phyloP scores from a whole-genome alignment of 2,888 invertebrate genomes.

The Phengaris arion region DNA sequence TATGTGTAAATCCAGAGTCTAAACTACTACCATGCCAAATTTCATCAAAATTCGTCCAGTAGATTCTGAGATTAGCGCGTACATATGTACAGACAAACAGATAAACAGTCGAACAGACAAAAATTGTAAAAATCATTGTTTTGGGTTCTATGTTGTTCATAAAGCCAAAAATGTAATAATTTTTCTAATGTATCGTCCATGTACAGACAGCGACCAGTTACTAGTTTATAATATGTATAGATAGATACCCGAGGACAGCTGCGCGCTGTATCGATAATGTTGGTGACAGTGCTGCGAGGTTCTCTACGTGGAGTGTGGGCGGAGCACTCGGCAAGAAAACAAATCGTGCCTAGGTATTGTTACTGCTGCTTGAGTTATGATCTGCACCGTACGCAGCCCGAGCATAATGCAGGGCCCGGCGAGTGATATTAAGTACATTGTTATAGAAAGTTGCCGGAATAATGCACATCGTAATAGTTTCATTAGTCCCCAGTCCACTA shows the following conservation, averaged over 20 bases:
- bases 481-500: neutral
- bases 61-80: no score
- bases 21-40: no score
- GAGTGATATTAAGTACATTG: slow-evolving; percentile 14
- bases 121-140: no score
- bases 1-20: no score
- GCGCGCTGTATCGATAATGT: slow-evolving; percentile 9
- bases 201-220: no score
- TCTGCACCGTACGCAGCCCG: slow-evolving; percentile 14
- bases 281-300: neutral
- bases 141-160: no score
- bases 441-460: slow-evolving; percentile 19
- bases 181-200: no score
- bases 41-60: no score
- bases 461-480: slow-evolving; percentile 10
- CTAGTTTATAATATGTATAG: no score
- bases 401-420: neutral
- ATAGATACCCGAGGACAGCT: slow-evolving; percentile 33
- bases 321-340: slow-evolving; percentile 27
- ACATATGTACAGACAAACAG: no score
- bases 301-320: slow-evolving; percentile 24
- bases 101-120: no score
- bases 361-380: slow-evolving; percentile 30
- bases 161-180: no score
- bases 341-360: slow-evolving; percentile 29